Conservation (phyloP, 2,797 vertebrate genomes). For the Poeciliopsis paucimaculata region DNA sequence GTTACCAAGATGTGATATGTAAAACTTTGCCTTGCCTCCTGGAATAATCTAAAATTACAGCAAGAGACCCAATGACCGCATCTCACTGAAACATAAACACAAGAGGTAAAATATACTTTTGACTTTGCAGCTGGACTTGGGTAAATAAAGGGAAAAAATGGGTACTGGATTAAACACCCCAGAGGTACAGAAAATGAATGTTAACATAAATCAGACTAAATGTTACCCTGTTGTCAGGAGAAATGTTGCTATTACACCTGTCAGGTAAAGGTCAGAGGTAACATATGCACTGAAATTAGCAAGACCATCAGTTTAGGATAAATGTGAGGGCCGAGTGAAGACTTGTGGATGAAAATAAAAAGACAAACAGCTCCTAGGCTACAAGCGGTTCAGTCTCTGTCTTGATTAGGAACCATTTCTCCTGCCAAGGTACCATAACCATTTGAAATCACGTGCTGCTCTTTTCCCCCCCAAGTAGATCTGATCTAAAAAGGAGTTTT, state of each 20-base stretch:
- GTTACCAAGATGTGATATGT: not conserved
- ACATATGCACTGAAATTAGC: slow-evolving; percentile 55
- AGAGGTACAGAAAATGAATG: not conserved
- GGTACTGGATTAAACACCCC: slow-evolving; percentile 17
- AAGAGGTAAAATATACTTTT: not conserved
- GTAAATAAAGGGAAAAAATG: not conserved
- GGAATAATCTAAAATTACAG: not conserved
- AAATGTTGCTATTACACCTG: slow-evolving; percentile 43
- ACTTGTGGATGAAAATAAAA: slow-evolving; percentile 38
- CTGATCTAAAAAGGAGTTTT: slow-evolving; percentile 39
- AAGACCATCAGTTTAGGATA: slow-evolving; percentile 44
- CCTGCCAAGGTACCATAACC: slow-evolving; percentile 35
- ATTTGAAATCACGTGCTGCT: slow-evolving; percentile 17
- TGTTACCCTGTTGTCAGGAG: slow-evolving; percentile 45
- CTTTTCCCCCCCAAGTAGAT: slow-evolving; percentile 21
- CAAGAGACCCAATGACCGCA: not conserved
- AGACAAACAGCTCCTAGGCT: slow-evolving; percentile 32
- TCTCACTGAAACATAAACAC: not conserved
- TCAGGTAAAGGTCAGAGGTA: slow-evolving; percentile 63
- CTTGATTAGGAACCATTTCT: slow-evolving; percentile 60
- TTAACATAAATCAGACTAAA: slow-evolving; percentile 41
- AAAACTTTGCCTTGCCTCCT: not conserved
- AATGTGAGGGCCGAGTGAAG: slow-evolving; percentile 35
- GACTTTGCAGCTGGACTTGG: not conserved
- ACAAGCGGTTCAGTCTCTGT: slow-evolving; percentile 46